Base-by-base conservation (phyloP, 2,113 vertebrate species). In the Hiodon alosoides region DNA sequence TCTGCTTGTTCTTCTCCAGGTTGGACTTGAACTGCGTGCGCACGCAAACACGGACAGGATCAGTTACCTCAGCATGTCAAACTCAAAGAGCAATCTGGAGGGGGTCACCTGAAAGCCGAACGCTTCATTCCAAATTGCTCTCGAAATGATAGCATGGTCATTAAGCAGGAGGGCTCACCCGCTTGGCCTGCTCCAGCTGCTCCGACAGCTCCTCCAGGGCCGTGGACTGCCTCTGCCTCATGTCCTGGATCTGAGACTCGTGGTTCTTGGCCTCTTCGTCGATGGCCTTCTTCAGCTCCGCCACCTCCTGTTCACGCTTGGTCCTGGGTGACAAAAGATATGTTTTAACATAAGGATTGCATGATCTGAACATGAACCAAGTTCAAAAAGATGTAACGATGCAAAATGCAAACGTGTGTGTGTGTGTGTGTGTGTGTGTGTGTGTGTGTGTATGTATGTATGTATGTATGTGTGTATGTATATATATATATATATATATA, bases 251-350 rank as follows among this genome's bases (percentile, higher is more conserved):
- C 81, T 98, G 97, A 14, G 94, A 93, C 76, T 99, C 97, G 0
- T 99, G 97, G 85, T 94, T 98, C 88, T 93, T 96, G 1, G 91
- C 90, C 86, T 99, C 97, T 31, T 99, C 97, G 71, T 99, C 97
- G 0, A 99, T 96, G 54, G 94, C 94, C 84, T 98, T 99, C 88
- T 99, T 99, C 78, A 99, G 89, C 68, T 99, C 97, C 7, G 96
- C 92, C 78, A 98, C 97, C 83, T 99, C 97, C 82, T 96, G 96
- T 78, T 99, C 97, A 47, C 97, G 90, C 76, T 99, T 99, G 64
- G 93, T 94, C 85, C 97, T 98, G 78, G 0, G 82, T 50, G 69
- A 10, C 13, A 9, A 52, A 65, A 7, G 79, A 31, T 31, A 31
- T 31, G 31, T 31, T 31, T 31, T 31, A 31, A 31, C 31, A 31